Evolutionary conservation across 2,797 vertebrate genomes (phyloP), one percentile per base, ranked within the genome.

Genomic region (Malurus leucopterus): DNA sequence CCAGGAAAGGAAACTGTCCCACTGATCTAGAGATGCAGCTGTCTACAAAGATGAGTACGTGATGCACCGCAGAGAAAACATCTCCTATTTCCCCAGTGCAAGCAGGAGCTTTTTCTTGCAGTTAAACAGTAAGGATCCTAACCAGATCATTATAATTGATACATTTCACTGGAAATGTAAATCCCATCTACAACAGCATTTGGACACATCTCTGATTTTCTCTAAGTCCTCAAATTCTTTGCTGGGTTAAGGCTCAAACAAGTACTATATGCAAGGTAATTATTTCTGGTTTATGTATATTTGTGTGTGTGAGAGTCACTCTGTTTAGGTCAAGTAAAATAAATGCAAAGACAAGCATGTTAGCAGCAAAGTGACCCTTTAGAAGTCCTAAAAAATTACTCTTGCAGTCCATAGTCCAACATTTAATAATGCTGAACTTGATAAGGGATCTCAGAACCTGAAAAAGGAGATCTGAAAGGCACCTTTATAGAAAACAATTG

Each of bases 401-500:
- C 89, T 94, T 94, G 93, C 83, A 92, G 80, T 86, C 71, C 74
- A 88, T 85, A 88, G 86, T 81, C 43, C 90, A 92, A 95, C 84
- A 92, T 90, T 92, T 93, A 93, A 91, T 95, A 92, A 94, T 75
- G 93, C 89, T 92, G 91, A 96, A 95, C 92, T 96, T 94, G 91
- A 93, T 93, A 88, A 89, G 88, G 93, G 80, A 86, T 95, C 82
- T 90, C 89, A 93, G 94, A 93, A 91, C 84, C 94, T 77, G 90
- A 92, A 93, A 95, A 95, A 97, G 96, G 96, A 96, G 95, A 97
- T 79, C 89, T 97, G 96, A 98, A 98, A 97, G 97, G 96, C 97
- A 97, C 97, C 97, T 98, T 97, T 96, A 91, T 92, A 71, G 88
- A 95, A 96, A 96, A 96, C 97, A 96, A 97, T 97, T 96, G 97